phyloP scores from a whole-genome alignment of 2,888 invertebrate species.

The Leptopterna dolabrata region DNA sequence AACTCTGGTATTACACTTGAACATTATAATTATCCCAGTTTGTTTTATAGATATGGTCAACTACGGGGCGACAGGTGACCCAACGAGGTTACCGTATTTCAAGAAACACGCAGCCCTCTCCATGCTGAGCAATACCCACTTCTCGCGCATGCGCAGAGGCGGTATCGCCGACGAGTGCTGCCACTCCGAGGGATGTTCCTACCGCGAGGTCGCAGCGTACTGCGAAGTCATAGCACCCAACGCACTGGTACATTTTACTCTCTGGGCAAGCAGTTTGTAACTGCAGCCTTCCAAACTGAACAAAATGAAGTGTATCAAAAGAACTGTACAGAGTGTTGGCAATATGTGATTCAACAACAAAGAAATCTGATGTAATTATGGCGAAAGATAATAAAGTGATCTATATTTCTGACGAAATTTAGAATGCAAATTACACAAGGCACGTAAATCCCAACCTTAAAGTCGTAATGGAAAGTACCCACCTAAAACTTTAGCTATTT shows the following conservation, averaged over 20 bases:
- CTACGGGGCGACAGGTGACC: neutral
- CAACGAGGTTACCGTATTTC: neutral
- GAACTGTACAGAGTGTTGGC: neutral
- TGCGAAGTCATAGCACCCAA: neutral
- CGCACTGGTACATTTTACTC: neutral
- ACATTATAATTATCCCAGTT: neutral
- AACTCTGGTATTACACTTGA: no score
- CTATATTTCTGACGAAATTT: neutral
- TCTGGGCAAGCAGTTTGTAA: neutral
- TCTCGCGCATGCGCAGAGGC: neutral
- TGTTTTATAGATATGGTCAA: neutral
- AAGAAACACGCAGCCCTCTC: neutral
- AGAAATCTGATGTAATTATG: neutral
- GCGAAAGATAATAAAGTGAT: neutral
- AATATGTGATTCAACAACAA: neutral
- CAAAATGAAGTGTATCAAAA: neutral
- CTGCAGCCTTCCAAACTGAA: neutral
- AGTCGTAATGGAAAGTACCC: no score
- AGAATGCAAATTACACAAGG: no score
- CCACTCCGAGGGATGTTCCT: neutral
- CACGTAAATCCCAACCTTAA: no score
- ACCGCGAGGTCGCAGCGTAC: neutral
- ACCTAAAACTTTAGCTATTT: no score
- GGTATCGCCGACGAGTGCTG: conserved; percentile 14
- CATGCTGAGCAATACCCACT: neutral